Base-by-base conservation (phyloP, 1,140 invertebrate species). In the Caenorhabditis brenneri region DNA sequence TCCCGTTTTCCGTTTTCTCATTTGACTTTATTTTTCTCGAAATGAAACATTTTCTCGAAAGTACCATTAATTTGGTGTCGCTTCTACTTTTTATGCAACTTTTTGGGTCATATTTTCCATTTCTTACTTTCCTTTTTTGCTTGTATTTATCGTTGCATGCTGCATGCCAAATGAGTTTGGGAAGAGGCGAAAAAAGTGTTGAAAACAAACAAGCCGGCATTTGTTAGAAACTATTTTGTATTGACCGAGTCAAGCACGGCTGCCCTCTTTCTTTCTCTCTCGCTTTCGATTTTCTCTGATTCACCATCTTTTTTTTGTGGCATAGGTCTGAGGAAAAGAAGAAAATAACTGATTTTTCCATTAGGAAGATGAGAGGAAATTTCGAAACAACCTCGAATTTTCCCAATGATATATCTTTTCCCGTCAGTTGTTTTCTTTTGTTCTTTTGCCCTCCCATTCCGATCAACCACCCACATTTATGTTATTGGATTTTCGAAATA, bases 141-240 rank as follows among this genome's bases (percentile, higher is more conserved):
- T 79, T 33, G 5, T 51, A 12, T 48, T 53, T 0, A 6, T 51
- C 51, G 39, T 48, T 10, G 33, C 36, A 16, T 74, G 65, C 65
- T 74, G 65, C 65, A 74, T 74, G 65, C 65, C 19, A 46, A 74
- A 80, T 80, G 12, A 36, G 46, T 80, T 51, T n/a, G n/a, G 16
- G 29, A 15, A 51, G 46, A 31, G 27, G 31, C 46, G 46, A 49
- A 49, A 79, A 53, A 53, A n/a, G 46, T 53, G 46, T 36, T 80
- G 29, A 51, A 49, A 49, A 49, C 78, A 51, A 33, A 53, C 78
- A 49, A 51, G 27, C 78, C 46, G 31, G 22, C 46, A 53, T 31
- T 80, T 51, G 27, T 49, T 80, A n/a, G 48, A 80, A 53, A 80
- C 49, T 27, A 31, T 80, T 36, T 80, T 51, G 78, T 49, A 33